These are phyloP conservation scores for Tokudaia tokunoshimensis DNA, from an alignment of 2,797 vertebrate species.

Conservation along the genomic window DNA sequence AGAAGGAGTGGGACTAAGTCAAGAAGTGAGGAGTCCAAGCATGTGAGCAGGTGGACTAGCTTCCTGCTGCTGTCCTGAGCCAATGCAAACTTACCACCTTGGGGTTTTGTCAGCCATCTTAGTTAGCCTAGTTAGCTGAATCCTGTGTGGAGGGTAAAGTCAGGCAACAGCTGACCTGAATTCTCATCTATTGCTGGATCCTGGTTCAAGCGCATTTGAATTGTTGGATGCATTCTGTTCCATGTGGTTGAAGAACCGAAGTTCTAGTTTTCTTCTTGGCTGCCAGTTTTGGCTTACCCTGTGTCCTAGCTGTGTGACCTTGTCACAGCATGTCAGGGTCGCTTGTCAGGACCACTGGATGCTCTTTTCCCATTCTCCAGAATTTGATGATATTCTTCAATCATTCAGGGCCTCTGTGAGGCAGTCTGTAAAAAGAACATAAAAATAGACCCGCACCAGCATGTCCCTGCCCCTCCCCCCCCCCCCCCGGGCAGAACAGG, in stretches of 20 bases:
- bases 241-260: not conserved
- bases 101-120: not conserved
- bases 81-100: not conserved
- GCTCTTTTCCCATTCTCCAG: not conserved
- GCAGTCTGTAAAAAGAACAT: not conserved
- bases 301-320: not conserved
- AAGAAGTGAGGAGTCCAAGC: not conserved
- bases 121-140: not conserved
- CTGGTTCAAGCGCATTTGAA: not conserved
- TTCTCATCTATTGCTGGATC: not conserved
- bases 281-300: not conserved
- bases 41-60: not conserved
- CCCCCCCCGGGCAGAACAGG: not conserved
- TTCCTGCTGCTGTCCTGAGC: not conserved
- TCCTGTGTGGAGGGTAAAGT: not conserved
- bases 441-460: not conserved
- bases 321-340: not conserved
- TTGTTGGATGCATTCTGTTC: not conserved
- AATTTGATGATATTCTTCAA: not conserved
- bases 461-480: too few species aligned
- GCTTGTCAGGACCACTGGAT: not conserved
- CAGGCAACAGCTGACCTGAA: not conserved
- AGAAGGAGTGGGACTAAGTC: not conserved
- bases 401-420: not conserved
- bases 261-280: not conserved